Conservation (phyloP, 2,888 invertebrate genomes). For the Hemistola chrysoprasaria region DNA sequence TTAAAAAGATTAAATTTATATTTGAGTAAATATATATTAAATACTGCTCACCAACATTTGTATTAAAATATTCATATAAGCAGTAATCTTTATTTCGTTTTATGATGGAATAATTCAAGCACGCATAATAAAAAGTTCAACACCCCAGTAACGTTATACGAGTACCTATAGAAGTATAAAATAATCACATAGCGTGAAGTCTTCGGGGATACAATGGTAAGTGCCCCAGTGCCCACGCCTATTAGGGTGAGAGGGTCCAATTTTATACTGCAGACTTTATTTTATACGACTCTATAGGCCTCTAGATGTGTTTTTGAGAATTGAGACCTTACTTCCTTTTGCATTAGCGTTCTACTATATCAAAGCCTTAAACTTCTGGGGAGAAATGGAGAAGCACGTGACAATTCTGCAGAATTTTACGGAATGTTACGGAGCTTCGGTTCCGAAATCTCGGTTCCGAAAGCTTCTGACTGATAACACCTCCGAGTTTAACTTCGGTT, state of each 20-base stretch:
- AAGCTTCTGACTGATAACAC: too few relatives aligned
- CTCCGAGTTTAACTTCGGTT: too few relatives aligned
- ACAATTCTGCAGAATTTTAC: too few relatives aligned
- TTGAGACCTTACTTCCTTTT: conserved; percentile 11
- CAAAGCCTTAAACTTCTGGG: too few relatives aligned
- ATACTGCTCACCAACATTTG: too few relatives aligned
- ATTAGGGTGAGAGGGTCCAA: conserved; percentile 43
- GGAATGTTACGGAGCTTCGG: too few relatives aligned
- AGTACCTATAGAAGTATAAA: conserved; percentile 27
- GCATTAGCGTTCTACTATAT: too few relatives aligned
- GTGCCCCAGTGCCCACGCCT: conserved; percentile 33
- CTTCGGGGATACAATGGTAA: conserved; percentile 43
- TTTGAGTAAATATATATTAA: too few relatives aligned
- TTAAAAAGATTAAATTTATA: too few relatives aligned
- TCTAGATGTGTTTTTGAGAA: conserved; percentile 6
- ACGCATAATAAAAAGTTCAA: conserved; percentile 30
- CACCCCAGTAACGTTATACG: conserved; percentile 25
- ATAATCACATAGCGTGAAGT: conserved; percentile 32
- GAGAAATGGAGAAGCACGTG: too few relatives aligned
- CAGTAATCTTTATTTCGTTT: conserved; percentile 6
- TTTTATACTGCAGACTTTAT: conserved; percentile 25
- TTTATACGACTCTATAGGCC: neutral
- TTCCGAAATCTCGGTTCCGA: too few relatives aligned
- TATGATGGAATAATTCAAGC: conserved; percentile 25
- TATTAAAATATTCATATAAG: too few relatives aligned